These are phyloP conservation scores for Adrianichthys oophorus DNA, from an alignment of 2,797 vertebrate genomes.

Conservation along the genomic window DNA sequence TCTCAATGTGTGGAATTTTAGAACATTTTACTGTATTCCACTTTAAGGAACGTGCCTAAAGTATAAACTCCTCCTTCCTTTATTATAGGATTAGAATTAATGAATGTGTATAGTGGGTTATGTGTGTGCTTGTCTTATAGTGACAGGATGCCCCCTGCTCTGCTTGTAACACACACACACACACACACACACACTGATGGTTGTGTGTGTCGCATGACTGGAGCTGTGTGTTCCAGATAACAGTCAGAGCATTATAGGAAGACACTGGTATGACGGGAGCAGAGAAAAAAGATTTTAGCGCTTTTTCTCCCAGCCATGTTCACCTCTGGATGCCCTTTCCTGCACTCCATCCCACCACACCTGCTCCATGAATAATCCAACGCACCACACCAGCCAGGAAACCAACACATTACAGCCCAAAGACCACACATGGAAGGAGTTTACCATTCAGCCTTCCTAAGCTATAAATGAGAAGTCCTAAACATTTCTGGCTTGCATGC, in stretches of 20 bases:
- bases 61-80: conserved; percentile 29
- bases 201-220: conserved; percentile 60
- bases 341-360: conserved; percentile 49
- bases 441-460: conserved; percentile 12
- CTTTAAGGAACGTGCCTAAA: too few species aligned
- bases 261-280: conserved; percentile 17
- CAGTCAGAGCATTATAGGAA: conserved; percentile 27
- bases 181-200: conserved; percentile 39
- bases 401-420: conserved; percentile 33
- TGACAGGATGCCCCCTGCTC: conserved; percentile 55
- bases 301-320: conserved; percentile 42
- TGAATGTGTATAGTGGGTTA: conserved; percentile 9
- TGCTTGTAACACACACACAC: conserved; percentile 25
- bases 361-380: conserved; percentile 64
- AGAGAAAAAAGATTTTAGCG: conserved; percentile 23
- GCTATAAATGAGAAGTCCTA: too few species aligned
- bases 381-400: conserved; percentile 20
- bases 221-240: conserved; percentile 70
- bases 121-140: conserved; percentile 32
- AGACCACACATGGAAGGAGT: conserved; percentile 3
- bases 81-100: conserved; percentile 12
- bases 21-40: too few species aligned
- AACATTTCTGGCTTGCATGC: too few species aligned
- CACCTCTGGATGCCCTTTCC: conserved; percentile 72
- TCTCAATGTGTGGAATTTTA: too few species aligned